Evolutionary conservation across 2,888 invertebrate genomes (phyloP).

Genomic region (Trypoxylon attenuatum): DNA sequence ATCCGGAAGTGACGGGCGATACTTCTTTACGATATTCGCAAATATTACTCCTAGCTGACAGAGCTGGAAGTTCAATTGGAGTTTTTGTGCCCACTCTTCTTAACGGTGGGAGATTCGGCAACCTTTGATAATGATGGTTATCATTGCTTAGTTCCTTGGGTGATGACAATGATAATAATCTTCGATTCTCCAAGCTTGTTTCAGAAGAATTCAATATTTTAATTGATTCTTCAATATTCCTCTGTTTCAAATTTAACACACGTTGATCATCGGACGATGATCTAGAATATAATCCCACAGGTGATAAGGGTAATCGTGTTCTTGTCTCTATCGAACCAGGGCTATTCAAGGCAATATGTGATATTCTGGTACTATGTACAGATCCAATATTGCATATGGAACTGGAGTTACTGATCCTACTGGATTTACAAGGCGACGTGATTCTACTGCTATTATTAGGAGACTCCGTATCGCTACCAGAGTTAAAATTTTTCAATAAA

Average conservation of each 20-base stretch:
- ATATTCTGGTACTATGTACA: not conserved
- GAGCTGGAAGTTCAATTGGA: not conserved
- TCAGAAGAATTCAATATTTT: not conserved
- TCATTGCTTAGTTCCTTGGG: not conserved
- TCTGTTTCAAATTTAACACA: not conserved
- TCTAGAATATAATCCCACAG: not conserved
- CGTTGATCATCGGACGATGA: not conserved
- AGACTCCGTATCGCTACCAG: conserved; percentile 52
- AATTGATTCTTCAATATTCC: not conserved
- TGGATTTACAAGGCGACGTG: not conserved
- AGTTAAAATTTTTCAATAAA: conserved; percentile 53
- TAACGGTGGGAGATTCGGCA: not conserved
- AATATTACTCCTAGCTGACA: not conserved
- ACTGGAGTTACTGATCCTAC: not conserved
- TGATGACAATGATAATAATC: not conserved
- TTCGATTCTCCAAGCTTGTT: not conserved
- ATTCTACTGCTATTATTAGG: conserved; percentile 6
- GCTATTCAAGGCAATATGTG: not conserved
- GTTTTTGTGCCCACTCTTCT: not conserved
- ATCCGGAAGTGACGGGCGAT: not conserved
- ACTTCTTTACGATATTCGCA: not conserved
- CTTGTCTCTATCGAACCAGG: too few species aligned
- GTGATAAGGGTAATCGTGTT: not conserved
- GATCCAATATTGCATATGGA: not conserved
- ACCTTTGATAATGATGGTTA: not conserved